A percentile compares a stretch with the other conserved stretches of the same genome.
phyloP scores from a whole-genome alignment of 1,140 invertebrate species.

The Brachystomella parvula region DNA sequence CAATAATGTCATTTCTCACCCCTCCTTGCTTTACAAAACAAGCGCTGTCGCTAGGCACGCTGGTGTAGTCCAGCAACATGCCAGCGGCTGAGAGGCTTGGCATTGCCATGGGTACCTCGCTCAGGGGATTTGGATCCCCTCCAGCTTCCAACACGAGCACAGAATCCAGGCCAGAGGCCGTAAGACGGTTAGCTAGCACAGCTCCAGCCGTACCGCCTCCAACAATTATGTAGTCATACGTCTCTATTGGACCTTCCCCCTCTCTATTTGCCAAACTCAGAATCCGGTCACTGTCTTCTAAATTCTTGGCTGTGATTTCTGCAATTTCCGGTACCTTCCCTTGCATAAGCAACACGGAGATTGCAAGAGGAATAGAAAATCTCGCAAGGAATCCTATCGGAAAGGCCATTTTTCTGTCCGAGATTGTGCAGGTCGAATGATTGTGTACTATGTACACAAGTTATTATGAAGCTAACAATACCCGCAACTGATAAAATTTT shows the following conservation, averaged over 20 bases:
- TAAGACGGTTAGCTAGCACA: constrained; percentile 48
- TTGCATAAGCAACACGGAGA: too few species aligned
- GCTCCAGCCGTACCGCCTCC: constrained; percentile 50
- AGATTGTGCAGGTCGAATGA: too few species aligned
- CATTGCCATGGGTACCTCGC: constrained; percentile 34
- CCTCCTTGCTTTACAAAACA: not conserved
- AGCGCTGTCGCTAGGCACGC: not conserved
- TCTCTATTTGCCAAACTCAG: constrained; percentile 4
- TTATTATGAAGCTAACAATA: too few species aligned
- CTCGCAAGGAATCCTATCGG: too few species aligned
- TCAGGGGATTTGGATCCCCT: constrained; percentile 39
- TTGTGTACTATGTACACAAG: too few species aligned
- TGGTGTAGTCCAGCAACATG: constrained; percentile 8
- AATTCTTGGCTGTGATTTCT: too few species aligned
- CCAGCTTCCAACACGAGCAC: constrained; percentile 52
- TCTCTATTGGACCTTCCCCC: not conserved
- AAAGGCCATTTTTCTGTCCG: too few species aligned
- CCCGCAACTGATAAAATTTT: too few species aligned
- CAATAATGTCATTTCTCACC: too few species aligned
- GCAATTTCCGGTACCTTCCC: too few species aligned
- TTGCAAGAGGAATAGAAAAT: too few species aligned
- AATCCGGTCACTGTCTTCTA: not conserved
- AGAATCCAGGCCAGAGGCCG: constrained; percentile 22
- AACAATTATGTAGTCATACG: constrained; percentile 39
- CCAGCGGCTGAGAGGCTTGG: not conserved